These are phyloP conservation scores for Hypercompe scribonia DNA, from an alignment of 2,888 invertebrate genomes.

Conservation along the genomic window DNA sequence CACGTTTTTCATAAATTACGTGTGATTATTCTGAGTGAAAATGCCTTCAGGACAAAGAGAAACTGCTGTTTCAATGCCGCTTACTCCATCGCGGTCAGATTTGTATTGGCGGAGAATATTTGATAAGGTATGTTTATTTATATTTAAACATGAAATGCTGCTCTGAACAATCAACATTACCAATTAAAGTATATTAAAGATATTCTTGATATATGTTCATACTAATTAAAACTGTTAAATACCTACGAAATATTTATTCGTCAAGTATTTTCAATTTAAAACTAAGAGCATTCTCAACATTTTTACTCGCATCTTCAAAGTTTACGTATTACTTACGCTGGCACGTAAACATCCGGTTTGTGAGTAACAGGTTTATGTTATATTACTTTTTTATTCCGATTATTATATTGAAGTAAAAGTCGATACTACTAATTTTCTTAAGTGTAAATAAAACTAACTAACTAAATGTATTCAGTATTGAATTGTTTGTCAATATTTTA, in stretches of 20 bases:
- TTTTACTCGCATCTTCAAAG: background rate
- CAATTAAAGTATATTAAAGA: background rate
- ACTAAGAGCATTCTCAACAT: background rate
- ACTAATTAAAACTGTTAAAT: background rate
- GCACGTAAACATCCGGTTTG: slow-evolving; percentile 21
- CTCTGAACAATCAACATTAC: background rate
- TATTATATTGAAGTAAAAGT: background rate
- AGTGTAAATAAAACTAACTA: no score
- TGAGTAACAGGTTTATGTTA: slow-evolving; percentile 24
- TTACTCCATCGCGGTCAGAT: slow-evolving; percentile 79
- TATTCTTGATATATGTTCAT: background rate
- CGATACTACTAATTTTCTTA: no score
- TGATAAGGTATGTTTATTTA: slow-evolving; percentile 72
- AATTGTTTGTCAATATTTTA: no score
- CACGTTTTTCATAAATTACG: slow-evolving; percentile 48
- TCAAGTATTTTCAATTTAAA: background rate
- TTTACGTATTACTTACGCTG: slow-evolving; percentile 11
- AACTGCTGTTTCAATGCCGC: slow-evolving; percentile 75
- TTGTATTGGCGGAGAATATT: slow-evolving; percentile 84
- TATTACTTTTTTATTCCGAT: slow-evolving; percentile 1
- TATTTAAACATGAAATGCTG: background rate
- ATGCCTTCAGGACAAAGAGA: slow-evolving; percentile 77
- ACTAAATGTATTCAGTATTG: no score
- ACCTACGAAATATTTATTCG: background rate
- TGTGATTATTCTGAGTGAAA: slow-evolving; percentile 58